Evolutionary conservation across 2,797 vertebrate species (phyloP).

Genomic region (Chelmon rostratus): DNA sequence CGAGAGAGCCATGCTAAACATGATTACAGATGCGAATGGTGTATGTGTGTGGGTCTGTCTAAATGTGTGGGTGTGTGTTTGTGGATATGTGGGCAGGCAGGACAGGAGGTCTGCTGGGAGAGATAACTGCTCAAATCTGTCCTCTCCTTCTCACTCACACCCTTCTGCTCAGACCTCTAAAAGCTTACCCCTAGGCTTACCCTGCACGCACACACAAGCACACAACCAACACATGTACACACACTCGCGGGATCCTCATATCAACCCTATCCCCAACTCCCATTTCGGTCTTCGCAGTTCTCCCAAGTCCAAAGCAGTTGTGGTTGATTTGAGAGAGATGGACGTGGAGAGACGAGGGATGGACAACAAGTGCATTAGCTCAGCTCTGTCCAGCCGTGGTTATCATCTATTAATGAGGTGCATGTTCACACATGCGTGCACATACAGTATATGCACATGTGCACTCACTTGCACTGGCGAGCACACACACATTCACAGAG

Average conservation of each 20-base stretch:
- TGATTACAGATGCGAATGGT: constrained; percentile 72
- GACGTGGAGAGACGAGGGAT: constrained; percentile 19
- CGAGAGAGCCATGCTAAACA: constrained; percentile 67
- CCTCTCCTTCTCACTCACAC: constrained; percentile 82
- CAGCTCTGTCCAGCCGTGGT: constrained; percentile 46
- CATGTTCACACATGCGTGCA: constrained; percentile 41
- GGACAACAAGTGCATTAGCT: constrained; percentile 59
- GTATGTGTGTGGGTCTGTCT: constrained; percentile 26
- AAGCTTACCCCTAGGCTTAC: constrained; percentile 80
- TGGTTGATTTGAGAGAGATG: constrained; percentile 40
- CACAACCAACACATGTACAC: constrained; percentile 36
- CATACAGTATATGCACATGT: constrained; percentile 25
- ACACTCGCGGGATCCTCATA: constrained; percentile 56
- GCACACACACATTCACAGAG: constrained; percentile 23
- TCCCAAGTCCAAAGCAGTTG: constrained; percentile 41
- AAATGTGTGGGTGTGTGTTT: constrained; percentile 46
- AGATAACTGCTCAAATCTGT: constrained; percentile 84
- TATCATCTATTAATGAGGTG: constrained; percentile 67
- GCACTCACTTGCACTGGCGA: constrained; percentile 28
- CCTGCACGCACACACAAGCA: constrained; percentile 51
- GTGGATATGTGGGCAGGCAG: constrained; percentile 62
- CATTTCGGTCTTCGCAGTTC: constrained; percentile 58
- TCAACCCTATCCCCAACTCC: constrained; percentile 70
- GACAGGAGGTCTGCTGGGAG: constrained; percentile 82
- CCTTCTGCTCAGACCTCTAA: constrained; percentile 79